Percentiles rank a stretch among this genome's conserved stretches.
phyloP scores from a whole-genome alignment of 2,797 vertebrate species.

The Propithecus perrieri region DNA sequence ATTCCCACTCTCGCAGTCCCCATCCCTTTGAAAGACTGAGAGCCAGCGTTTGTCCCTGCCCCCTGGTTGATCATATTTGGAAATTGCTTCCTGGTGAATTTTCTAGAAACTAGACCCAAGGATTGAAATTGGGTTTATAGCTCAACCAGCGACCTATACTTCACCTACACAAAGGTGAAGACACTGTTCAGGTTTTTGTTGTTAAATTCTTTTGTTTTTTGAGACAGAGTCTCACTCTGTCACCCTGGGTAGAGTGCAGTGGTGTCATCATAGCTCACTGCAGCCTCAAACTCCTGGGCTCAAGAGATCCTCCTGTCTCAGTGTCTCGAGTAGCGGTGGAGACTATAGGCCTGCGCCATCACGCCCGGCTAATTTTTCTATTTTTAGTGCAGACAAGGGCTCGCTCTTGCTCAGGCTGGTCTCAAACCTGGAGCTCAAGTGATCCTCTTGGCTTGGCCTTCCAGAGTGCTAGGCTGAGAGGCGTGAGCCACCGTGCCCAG shows the following conservation, averaged over 20 bases:
- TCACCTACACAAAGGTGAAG: background rate
- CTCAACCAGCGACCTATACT: fast-evolving
- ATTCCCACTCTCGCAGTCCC: background rate
- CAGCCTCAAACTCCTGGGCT: background rate
- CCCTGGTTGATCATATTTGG: background rate
- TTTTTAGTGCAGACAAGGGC: background rate
- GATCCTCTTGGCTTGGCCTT: background rate
- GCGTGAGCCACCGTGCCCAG: fast-evolving
- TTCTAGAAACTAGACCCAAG: background rate
- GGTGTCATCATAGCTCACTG: background rate
- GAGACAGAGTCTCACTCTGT: background rate
- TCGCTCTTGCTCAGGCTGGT: background rate
- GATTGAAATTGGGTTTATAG: background rate
- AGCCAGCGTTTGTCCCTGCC: background rate
- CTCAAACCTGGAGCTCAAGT: background rate
- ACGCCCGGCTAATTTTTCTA: background rate
- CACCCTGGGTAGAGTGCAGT: background rate
- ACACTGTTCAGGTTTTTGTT: background rate
- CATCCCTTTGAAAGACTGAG: background rate
- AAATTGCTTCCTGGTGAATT: background rate
- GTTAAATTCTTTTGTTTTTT: background rate
- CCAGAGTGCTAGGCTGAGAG: background rate
- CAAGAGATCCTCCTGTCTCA: background rate
- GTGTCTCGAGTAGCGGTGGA: background rate
- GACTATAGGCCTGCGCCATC: background rate